A percentile compares a stretch with the other conserved stretches of the same genome.
phyloP scores from a whole-genome alignment of 2,113 vertebrate genomes.

The Leucoraja erinaceus region DNA sequence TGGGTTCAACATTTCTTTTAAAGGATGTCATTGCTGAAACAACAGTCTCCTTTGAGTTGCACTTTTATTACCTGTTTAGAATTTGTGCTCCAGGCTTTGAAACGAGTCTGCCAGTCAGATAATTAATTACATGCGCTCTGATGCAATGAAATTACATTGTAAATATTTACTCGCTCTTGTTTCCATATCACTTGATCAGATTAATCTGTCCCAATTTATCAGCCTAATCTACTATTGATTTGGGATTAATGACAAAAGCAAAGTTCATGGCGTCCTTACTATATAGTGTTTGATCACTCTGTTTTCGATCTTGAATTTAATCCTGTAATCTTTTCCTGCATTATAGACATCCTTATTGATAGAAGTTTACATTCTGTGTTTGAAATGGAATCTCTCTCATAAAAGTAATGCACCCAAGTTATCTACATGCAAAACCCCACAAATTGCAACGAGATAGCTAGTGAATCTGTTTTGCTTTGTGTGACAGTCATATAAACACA shows the following conservation, averaged over 20 bases:
- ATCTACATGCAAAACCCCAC: not conserved
- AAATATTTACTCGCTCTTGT: not conserved
- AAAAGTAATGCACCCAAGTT: not conserved
- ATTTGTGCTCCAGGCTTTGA: not conserved
- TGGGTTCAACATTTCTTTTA: not conserved
- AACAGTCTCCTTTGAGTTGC: not conserved
- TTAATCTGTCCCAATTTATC: not conserved
- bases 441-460: not conserved
- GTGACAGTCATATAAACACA: too few relatives aligned
- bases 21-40: not conserved
- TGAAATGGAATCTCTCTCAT: not conserved
- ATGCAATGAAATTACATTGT: not conserved
- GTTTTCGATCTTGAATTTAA: not conserved
- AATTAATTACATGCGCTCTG: not conserved
- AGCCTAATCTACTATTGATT: not conserved
- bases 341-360: not conserved
- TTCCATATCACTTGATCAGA: not conserved
- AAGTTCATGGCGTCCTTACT: not conserved
- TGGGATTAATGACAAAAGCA: not conserved
- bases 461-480: too few relatives aligned
- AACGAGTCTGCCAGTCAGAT: not conserved
- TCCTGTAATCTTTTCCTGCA: not conserved
- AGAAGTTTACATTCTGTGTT: not conserved
- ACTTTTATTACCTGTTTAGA: not conserved
- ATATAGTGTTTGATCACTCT: not conserved